These are phyloP conservation scores for Lamellibrachia satsuma DNA, from an alignment of 2,888 invertebrate species.

Conservation along the genomic window DNA sequence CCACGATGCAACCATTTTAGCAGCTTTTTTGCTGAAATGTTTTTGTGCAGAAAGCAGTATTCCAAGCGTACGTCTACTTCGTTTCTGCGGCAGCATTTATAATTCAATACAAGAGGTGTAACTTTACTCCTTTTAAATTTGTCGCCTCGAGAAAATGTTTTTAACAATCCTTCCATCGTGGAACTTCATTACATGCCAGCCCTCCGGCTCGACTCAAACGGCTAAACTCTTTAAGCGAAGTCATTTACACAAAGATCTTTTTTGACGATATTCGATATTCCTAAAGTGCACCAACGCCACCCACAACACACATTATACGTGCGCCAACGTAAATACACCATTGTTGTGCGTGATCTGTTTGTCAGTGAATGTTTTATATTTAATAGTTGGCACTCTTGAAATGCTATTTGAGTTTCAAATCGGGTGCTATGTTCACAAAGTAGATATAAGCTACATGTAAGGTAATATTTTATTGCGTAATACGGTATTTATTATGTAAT, in stretches of 20 bases:
- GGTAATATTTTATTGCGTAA: neutral
- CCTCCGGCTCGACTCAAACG: neutral
- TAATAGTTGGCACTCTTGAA: neutral
- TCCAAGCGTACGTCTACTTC: neutral
- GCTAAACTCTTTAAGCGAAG: neutral
- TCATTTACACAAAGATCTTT: neutral
- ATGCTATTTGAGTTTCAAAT: neutral
- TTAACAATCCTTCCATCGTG: neutral
- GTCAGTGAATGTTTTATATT: neutral
- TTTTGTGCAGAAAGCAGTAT: too few relatives aligned
- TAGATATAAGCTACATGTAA: neutral
- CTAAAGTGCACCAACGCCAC: neutral
- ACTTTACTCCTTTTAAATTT: neutral
- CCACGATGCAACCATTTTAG: too few relatives aligned
- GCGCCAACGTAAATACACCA: neutral
- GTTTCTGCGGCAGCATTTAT: neutral
- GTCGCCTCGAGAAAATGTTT: neutral
- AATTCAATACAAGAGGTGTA: neutral
- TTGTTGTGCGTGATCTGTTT: neutral
- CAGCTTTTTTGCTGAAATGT: too few relatives aligned
- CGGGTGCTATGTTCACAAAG: neutral
- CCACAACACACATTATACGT: neutral
- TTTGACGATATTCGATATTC: conserved; percentile 1
- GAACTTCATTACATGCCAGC: neutral
- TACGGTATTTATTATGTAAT: neutral